Conservation (phyloP, 2,888 invertebrate genomes). For the Spodoptera exigua region DNA sequence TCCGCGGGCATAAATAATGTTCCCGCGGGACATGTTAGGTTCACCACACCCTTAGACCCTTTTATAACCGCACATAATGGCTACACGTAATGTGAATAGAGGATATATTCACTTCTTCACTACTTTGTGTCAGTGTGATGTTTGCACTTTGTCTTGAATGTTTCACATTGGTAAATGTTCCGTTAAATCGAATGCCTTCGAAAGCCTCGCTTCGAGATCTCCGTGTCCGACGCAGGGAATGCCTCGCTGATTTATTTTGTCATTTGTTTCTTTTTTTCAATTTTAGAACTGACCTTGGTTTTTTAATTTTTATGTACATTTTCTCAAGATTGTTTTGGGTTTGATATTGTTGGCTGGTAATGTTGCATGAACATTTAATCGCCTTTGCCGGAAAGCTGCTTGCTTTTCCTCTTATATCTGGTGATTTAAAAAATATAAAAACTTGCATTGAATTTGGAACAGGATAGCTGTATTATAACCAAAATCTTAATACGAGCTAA, state of each 20-base stretch:
- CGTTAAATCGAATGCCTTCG: constrained; percentile 47
- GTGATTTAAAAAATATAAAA: too few species aligned
- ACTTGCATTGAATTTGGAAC: too few species aligned
- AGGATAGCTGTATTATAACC: too few species aligned
- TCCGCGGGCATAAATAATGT: constrained; percentile 73
- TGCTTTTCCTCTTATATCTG: too few species aligned
- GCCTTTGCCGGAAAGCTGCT: too few species aligned
- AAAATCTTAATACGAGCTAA: too few species aligned
- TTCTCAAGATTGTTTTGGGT: background rate
- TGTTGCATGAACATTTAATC: too few species aligned
- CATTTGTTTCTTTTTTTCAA: constrained; percentile 1
- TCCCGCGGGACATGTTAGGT: constrained; percentile 74
- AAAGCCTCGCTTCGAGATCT: constrained; percentile 1
- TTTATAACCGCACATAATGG: constrained; percentile 73
- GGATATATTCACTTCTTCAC: constrained; percentile 55
- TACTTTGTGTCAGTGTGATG: constrained; percentile 52
- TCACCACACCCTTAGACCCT: constrained; percentile 71
- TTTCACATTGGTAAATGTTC: constrained; percentile 44
- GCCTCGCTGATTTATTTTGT: constrained; percentile 34
- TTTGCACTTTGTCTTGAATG: constrained; percentile 38
- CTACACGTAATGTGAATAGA: constrained; percentile 63
- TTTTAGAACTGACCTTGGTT: constrained; percentile 9
- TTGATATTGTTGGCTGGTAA: too few species aligned
- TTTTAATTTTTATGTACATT: constrained; percentile 11
- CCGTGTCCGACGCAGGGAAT: constrained; percentile 11